Base-by-base conservation (phyloP, 2,888 invertebrate genomes). In the Liodrosophila aerea region DNA sequence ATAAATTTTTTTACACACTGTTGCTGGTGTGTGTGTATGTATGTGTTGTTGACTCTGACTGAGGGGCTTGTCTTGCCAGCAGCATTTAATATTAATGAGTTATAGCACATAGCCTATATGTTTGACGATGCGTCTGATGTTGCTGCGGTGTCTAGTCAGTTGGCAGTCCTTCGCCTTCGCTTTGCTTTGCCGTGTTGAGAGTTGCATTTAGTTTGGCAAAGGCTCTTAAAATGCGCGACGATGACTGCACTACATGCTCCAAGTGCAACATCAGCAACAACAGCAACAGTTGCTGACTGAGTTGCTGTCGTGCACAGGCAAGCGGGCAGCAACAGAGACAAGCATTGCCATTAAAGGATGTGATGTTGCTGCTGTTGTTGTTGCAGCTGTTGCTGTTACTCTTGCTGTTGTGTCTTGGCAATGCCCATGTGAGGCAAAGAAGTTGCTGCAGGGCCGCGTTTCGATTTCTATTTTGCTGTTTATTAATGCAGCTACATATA, bases 41-140 rank as follows among this genome's bases (percentile, higher is more conserved):
- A 12, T 13, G n/a, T 27, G 15, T 13, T 37, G 66, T 11, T 66
- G 41, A 53, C 34, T 61, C 62, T 59, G 67, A 59, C 71, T 64
- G 59, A 76, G 82, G 75, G 83, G 83, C 85, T 85, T 85, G 78
- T 82, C 85, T 75, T 65, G 78, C 73, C 78, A 69, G 73, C 78
- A 70, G 76, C 81, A 85, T 86, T 86, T 85, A 85, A 85, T 85
- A 85, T 85, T 86, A 85, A 85, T 85, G 85, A 85, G 85, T 86
- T 86, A 85, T 73, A 81, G 81, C 81, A 85, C 80, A 76, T 82
- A 82, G 83, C 73, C 78, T 80, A 85, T 77, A 82, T 77, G 82
- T 68, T 81, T 80, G 85, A 78, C 78, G 85, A 82, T 80, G 85
- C 73, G 78, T 81, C 81, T 73, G 73, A 36, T 68, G 44, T 56